Evolutionary conservation across 2,797 vertebrate genomes (phyloP).

Genomic region (Lithobates sylvaticus): DNA sequence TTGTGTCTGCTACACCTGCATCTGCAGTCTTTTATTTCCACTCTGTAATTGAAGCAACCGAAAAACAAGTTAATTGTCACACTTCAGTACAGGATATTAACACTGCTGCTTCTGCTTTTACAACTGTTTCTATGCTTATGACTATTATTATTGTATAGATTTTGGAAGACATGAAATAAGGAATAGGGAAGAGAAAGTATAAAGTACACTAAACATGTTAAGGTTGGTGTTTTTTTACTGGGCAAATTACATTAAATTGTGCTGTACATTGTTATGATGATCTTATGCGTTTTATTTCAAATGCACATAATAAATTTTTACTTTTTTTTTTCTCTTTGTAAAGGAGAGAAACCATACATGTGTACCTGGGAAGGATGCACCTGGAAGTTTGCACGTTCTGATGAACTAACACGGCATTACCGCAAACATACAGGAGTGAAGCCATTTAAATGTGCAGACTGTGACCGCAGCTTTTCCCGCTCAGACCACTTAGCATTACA

Average conservation of each 20-base stretch:
- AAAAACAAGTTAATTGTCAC: no score
- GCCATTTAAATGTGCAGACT: conserved; percentile 99
- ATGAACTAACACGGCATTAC: conserved; percentile 98
- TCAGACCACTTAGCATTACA: conserved; percentile 98
- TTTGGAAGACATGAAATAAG: no score
- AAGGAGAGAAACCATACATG: conserved; percentile 99
- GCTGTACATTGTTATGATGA: background rate
- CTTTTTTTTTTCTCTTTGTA: conserved; percentile 64
- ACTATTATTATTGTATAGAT: no score
- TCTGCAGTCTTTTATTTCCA: no score
- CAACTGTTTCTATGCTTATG: no score
- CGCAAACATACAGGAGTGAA: conserved; percentile 99
- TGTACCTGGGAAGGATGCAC: conserved; percentile 99
- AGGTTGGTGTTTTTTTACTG: no score
- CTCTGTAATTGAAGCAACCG: no score
- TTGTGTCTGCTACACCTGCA: no score
- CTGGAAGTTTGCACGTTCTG: conserved; percentile 99
- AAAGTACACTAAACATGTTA: no score
- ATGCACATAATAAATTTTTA: conserved; percentile 26
- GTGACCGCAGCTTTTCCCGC: conserved; percentile 98
- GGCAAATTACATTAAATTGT: background rate
- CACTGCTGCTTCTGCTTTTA: no score
- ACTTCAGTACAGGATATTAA: no score
- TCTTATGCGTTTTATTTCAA: background rate
- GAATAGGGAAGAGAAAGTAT: no score